Conservation (phyloP, 92 coral and sea anemone genomes). For the Paramuricea clavata region DNA sequence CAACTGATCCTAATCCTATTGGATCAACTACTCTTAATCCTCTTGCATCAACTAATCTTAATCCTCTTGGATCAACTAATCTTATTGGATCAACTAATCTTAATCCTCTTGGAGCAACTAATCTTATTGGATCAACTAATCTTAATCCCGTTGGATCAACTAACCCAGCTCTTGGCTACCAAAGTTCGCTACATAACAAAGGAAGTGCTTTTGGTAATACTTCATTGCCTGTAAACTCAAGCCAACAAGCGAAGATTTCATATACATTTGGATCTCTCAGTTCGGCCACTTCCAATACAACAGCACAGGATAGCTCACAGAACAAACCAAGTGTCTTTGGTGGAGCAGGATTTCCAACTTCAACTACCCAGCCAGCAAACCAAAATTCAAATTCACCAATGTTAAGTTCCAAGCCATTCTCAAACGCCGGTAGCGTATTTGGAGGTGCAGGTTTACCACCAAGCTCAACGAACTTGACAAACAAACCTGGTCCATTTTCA, state of each 20-base stretch:
- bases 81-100: background rate
- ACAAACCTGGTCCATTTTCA: background rate
- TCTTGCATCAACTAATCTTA: background rate
- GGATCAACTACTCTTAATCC: background rate
- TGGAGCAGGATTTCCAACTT: background rate
- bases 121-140: background rate
- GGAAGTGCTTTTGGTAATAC: background rate
- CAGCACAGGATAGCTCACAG: background rate
- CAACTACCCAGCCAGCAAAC: slow-evolving; percentile 1
- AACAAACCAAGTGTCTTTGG: slow-evolving; percentile 23
- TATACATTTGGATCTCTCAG: background rate
- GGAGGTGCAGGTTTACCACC: background rate
- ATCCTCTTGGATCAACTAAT: background rate
- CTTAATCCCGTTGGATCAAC: background rate
- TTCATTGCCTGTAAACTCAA: background rate
- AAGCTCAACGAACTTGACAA: background rate
- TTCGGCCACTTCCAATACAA: background rate
- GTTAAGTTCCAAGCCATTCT: background rate
- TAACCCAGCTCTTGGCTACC: background rate
- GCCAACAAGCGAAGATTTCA: background rate
- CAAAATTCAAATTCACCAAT: background rate
- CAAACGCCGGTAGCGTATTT: background rate
- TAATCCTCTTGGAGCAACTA: background rate
- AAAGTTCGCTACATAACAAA: background rate
- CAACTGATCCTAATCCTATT: background rate